These are phyloP conservation scores for Dascillus cervinus DNA, from an alignment of 2,888 invertebrate species.

Conservation along the genomic window DNA sequence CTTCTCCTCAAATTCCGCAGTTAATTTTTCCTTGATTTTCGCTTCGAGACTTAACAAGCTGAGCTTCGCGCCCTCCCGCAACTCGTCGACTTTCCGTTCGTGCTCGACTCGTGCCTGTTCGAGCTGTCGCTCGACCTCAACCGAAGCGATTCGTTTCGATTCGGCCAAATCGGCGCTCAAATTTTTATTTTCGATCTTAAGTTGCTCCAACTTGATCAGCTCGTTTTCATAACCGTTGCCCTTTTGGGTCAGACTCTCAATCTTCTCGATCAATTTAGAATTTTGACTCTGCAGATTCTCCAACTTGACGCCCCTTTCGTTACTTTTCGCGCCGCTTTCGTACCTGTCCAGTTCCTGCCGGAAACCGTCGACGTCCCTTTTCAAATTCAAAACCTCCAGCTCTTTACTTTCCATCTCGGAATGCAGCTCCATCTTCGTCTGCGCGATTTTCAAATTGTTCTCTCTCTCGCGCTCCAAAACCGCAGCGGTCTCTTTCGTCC, in stretches of 20 bases:
- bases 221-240: slow-evolving; percentile 34
- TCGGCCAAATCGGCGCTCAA: slow-evolving; percentile 10
- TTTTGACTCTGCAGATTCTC: slow-evolving; percentile 38
- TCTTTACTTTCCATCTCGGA: slow-evolving; percentile 38
- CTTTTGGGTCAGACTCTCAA: slow-evolving; percentile 32
- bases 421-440: slow-evolving; percentile 39
- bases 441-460: slow-evolving; percentile 37
- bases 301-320: slow-evolving; percentile 23
- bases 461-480: slow-evolving; percentile 34
- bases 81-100: slow-evolving; percentile 43
- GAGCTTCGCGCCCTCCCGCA: slow-evolving; percentile 42
- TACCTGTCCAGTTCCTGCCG: slow-evolving; percentile 25
- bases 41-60: slow-evolving; percentile 31
- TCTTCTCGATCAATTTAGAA: slow-evolving; percentile 36
- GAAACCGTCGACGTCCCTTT: slow-evolving; percentile 32
- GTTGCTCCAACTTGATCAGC: slow-evolving; percentile 33
- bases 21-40: slow-evolving; percentile 29
- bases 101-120: slow-evolving; percentile 41
- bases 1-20: slow-evolving; percentile 23
- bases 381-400: slow-evolving; percentile 32
- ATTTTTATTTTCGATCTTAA: slow-evolving; percentile 25
- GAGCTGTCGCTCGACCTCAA: slow-evolving; percentile 5
- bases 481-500: slow-evolving; percentile 23
- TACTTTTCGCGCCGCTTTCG: slow-evolving; percentile 18
- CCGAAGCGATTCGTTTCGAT: slow-evolving; percentile 3